Evolutionary conservation across 2,113 vertebrate genomes (phyloP).

Genomic region (Equus przewalskii): DNA sequence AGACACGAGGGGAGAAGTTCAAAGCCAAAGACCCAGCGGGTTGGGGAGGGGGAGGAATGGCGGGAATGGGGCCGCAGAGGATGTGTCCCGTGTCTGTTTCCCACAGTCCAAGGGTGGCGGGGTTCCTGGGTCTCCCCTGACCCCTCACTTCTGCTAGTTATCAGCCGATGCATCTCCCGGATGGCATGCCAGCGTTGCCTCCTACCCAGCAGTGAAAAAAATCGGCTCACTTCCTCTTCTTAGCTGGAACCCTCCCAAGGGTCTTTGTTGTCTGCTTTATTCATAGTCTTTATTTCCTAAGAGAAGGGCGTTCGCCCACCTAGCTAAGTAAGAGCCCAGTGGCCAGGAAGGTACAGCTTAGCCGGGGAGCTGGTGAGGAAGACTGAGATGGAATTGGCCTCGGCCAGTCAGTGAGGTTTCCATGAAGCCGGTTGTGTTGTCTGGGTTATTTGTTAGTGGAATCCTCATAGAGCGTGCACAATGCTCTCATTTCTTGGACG

Average conservation of each 20-base stretch:
- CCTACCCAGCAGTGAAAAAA: not conserved
- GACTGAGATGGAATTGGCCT: fast-evolving
- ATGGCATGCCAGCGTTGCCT: fast-evolving
- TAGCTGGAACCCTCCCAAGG: not conserved
- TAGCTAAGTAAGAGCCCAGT: fast-evolving
- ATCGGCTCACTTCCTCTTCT: not conserved
- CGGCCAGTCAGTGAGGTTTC: fast-evolving
- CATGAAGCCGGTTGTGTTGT: fast-evolving
- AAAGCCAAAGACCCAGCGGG: not conserved
- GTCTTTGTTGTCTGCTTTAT: no score
- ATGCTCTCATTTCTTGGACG: not conserved
- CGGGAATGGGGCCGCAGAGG: not conserved
- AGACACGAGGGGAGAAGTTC: not conserved
- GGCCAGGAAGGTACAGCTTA: fast-evolving
- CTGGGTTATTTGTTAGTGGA: not conserved
- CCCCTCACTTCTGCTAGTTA: fast-evolving
- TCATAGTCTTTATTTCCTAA: not conserved
- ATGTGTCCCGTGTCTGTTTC: fast-evolving
- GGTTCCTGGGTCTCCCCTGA: fast-evolving
- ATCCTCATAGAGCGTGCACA: fast-evolving
- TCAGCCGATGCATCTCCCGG: not conserved
- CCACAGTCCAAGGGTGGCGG: fast-evolving
- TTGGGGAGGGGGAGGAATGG: fast-evolving
- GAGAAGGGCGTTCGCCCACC: not conserved
- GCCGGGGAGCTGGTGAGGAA: not conserved